Evolutionary conservation across 2,888 invertebrate species (phyloP).

Genomic region (Abrostola tripartita): DNA sequence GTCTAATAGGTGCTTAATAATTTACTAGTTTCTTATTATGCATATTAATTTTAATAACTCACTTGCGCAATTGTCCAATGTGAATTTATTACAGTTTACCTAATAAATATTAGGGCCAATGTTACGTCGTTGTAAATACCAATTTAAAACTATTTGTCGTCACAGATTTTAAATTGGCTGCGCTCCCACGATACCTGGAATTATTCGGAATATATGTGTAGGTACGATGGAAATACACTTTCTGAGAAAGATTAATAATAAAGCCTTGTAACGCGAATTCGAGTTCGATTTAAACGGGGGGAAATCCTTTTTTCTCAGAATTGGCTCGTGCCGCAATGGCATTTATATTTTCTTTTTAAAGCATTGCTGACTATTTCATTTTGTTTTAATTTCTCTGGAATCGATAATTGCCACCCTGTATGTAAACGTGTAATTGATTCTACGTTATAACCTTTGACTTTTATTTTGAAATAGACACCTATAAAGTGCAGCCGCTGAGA

Average conservation of each 20-base stretch:
- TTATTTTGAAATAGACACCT: too few species aligned
- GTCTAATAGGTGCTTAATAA: too few species aligned
- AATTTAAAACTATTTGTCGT: slow-evolving; percentile 23
- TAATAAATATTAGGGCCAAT: background rate
- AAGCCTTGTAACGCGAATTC: slow-evolving; percentile 36
- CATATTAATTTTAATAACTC: too few species aligned
- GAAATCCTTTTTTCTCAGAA: slow-evolving; percentile 48
- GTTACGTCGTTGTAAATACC: slow-evolving; percentile 1
- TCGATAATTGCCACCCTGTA: background rate
- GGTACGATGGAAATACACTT: slow-evolving; percentile 48
- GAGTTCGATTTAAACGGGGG: slow-evolving; percentile 41
- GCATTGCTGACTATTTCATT: background rate
- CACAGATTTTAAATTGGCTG: slow-evolving; percentile 49
- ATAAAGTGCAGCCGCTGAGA: too few species aligned
- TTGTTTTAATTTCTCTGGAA: background rate
- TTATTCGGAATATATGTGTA: slow-evolving; percentile 37
- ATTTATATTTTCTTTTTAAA: slow-evolving; percentile 11
- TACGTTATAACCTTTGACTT: too few species aligned
- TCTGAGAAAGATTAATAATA: slow-evolving; percentile 52
- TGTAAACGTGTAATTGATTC: too few species aligned
- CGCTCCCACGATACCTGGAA: slow-evolving; percentile 51
- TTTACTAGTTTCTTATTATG: too few species aligned
- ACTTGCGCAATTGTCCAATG: too few species aligned
- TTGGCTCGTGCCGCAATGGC: slow-evolving; percentile 12
- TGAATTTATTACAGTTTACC: background rate